Base-by-base conservation (phyloP, 92 coral and sea anemone species). In the Porites lobata region DNA sequence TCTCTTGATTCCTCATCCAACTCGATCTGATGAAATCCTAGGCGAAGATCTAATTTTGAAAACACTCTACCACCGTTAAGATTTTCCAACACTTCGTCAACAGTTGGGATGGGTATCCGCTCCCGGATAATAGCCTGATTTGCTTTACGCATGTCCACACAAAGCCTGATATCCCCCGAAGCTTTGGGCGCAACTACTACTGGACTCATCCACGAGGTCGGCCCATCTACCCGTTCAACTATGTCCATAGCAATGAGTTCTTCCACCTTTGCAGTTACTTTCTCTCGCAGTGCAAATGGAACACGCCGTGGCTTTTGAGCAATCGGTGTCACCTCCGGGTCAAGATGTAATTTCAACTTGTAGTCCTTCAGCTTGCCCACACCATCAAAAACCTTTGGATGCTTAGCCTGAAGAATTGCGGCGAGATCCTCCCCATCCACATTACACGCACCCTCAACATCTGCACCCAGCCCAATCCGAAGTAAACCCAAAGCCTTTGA, bases 31-130 rank as follows among this genome's bases (percentile, higher is more conserved):
- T 1, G 26, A 24, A 24, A 24, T 24, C 26, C 26, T 24, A 24
- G 26, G 26, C 26, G 26, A 1, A 24, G 26, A 24, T 1, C 26
- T 24, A 24, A 24, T 24, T 24, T 24, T 24, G 26, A 24, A 24
- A 24, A 24, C 26, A 1, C 26, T 24, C 26, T 24, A 1, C 26
- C 26, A 24, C 26, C 26, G 26, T 24, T 24, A 24, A 24, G 26
- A 24, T 24, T 24, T 24, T 24, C 26, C 26, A 24, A 24, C 26
- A 24, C 26, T 24, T 75, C 88, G 8, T 74, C 88, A 7, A 84
- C 71, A n/a, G 82, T 74, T 10, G 88, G 82, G 32, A 84, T 84
- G 75, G 88, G 88, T 50, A 84, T 54, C 90, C 50, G 86, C 82
- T 51, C 85, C 50, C 38, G 89, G 65, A 71, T 19, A 59, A 85